Conservation (phyloP, 1,140 invertebrate genomes). For the Aradophagus sp. region DNA sequence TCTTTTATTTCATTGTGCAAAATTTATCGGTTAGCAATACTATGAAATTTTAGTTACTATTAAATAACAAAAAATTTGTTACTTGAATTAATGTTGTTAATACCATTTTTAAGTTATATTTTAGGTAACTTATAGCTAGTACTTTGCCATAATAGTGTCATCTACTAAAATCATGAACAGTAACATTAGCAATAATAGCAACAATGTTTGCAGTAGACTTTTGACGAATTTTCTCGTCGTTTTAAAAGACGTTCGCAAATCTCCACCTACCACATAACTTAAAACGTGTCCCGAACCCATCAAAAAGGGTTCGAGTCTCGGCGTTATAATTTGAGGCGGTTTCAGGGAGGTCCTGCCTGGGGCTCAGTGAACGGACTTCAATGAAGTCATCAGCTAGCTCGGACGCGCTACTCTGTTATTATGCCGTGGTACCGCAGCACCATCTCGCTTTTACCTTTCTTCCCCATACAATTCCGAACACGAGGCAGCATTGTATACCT, state of each 20-base stretch:
- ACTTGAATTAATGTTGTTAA: too few species aligned
- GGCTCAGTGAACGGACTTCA: constrained; percentile 65
- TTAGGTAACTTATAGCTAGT: too few species aligned
- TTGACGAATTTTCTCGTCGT: constrained; percentile 56
- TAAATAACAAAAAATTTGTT: too few species aligned
- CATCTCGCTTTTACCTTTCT: constrained; percentile 59
- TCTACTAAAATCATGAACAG: too few species aligned
- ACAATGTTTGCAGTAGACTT: constrained; percentile 24
- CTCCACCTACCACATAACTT: constrained; percentile 58
- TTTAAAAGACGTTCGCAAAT: constrained; percentile 57
- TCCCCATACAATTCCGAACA: constrained; percentile 46
- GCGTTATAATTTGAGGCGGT: constrained; percentile 75
- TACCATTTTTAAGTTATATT: too few species aligned
- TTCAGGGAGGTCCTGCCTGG: constrained; percentile 73
- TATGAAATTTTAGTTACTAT: too few species aligned
- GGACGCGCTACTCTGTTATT: constrained; percentile 72
- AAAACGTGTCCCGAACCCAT: constrained; percentile 68
- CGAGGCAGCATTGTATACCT: constrained; percentile 43
- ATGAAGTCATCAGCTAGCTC: constrained; percentile 75
- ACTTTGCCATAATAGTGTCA: too few species aligned
- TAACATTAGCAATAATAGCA: constrained; percentile 32
- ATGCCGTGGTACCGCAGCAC: constrained; percentile 73
- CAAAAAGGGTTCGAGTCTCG: constrained; percentile 65
- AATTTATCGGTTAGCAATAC: too few species aligned
- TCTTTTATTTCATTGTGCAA: too few species aligned